Percentiles rank a stretch among this genome's conserved stretches.
These are phyloP conservation scores for Apocrypta bakeri DNA, from an alignment of 1,140 invertebrate genomes.

Conservation along the genomic window DNA sequence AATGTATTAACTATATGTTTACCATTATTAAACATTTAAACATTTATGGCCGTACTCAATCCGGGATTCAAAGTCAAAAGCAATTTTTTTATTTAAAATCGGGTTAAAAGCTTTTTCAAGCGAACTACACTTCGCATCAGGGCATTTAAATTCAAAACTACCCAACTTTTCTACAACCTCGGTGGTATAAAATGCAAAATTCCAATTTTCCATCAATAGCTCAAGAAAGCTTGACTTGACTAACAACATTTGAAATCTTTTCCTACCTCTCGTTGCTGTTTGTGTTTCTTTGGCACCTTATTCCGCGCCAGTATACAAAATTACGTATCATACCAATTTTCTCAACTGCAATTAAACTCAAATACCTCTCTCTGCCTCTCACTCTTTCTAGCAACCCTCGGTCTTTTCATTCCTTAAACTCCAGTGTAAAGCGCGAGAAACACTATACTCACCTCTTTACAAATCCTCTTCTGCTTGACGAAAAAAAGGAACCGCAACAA, in stretches of 20 bases:
- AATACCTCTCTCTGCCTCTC: background rate
- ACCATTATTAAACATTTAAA: too few relatives aligned
- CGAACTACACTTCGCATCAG: background rate
- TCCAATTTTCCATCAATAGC: background rate
- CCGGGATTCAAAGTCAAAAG: background rate
- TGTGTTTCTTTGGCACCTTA: too few relatives aligned
- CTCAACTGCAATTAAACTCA: background rate
- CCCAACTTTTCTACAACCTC: background rate
- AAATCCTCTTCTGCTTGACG: background rate
- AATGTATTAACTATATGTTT: too few relatives aligned
- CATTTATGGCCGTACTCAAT: too few relatives aligned
- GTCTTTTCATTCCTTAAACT: background rate
- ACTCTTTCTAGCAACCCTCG: background rate
- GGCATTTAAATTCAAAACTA: background rate
- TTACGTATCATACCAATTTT: background rate
- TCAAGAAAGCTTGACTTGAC: background rate
- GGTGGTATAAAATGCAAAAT: background rate
- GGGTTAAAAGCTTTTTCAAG: background rate
- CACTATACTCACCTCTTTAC: background rate
- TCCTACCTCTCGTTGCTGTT: too few relatives aligned
- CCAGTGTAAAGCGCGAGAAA: background rate
- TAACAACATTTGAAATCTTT: too few relatives aligned
- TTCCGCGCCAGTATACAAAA: background rate
- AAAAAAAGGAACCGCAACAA: background rate
- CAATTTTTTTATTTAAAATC: background rate